Evolutionary conservation across 2,888 invertebrate species (phyloP).

Genomic region (Eupithecia dodoneata): DNA sequence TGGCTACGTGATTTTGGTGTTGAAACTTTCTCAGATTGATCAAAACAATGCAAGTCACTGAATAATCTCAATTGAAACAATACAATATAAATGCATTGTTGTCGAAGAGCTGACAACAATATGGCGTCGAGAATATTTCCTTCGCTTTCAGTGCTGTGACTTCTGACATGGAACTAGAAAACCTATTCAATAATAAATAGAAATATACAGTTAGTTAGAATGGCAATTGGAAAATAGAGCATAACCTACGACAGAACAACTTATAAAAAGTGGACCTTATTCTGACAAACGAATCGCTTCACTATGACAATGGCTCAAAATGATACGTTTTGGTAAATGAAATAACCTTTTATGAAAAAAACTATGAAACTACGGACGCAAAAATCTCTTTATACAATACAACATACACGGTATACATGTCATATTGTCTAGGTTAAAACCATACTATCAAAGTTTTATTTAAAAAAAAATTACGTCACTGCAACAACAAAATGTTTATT

Average conservation of each 20-base stretch:
- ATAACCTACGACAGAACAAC: background rate
- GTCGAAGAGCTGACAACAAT: constrained; percentile 5
- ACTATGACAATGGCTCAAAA: background rate
- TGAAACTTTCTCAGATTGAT: too few species aligned
- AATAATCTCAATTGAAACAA: constrained; percentile 8
- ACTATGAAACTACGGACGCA: background rate
- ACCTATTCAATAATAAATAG: constrained; percentile 1
- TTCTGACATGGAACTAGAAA: background rate
- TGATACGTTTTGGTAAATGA: background rate
- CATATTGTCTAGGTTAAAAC: too few species aligned
- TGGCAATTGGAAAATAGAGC: background rate
- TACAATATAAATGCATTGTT: constrained; percentile 12
- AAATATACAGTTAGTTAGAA: background rate
- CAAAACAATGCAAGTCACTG: background rate
- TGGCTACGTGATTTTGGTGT: too few species aligned
- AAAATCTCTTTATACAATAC: too few species aligned
- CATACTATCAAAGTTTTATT: too few species aligned
- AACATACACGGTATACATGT: too few species aligned
- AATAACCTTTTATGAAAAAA: background rate
- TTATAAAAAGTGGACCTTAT: background rate
- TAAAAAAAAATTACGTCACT: background rate
- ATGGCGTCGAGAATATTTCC: constrained; percentile 15
- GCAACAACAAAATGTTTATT: background rate
- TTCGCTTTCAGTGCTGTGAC: constrained; percentile 8
- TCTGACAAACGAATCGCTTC: background rate